These are phyloP conservation scores for Sylvietta virens DNA, from an alignment of 2,113 vertebrate genomes.

Conservation along the genomic window DNA sequence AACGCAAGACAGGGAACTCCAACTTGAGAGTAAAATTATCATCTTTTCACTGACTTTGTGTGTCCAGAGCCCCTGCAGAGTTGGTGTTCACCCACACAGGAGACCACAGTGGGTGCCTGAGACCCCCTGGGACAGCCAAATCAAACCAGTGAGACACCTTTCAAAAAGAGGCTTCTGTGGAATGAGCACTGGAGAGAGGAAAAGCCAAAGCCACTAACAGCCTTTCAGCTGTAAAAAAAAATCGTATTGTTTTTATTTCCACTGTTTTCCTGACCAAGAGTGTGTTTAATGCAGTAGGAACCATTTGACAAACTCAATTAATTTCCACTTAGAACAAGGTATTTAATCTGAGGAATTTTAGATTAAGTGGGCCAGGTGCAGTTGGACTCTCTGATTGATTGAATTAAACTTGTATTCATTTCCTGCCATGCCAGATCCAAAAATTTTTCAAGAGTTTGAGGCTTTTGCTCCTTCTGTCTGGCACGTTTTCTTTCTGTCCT, in stretches of 20 bases:
- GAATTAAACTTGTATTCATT: conserved; percentile 41
- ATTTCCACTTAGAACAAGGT: conserved; percentile 58
- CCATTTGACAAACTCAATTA: conserved; percentile 38
- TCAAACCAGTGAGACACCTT: neutral
- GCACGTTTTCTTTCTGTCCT: neutral
- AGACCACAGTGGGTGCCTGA: neutral
- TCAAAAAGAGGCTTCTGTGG: neutral
- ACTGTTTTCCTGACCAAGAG: neutral
- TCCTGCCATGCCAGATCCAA: neutral
- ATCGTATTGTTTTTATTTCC: conserved; percentile 25
- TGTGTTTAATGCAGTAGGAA: conserved; percentile 32
- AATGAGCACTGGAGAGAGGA: neutral
- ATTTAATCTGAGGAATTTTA: conserved; percentile 43
- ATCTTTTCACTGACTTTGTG: neutral
- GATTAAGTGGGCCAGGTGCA: conserved; percentile 15
- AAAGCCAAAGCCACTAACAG: neutral
- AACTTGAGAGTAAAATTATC: neutral
- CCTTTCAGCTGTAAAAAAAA: conserved; percentile 13
- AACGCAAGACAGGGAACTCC: neutral
- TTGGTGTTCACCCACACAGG: neutral
- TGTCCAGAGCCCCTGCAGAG: neutral
- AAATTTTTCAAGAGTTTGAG: neutral
- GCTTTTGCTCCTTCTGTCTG: neutral
- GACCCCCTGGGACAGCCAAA: neutral
- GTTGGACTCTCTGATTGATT: conserved; percentile 33